phyloP scores from a whole-genome alignment of 2,888 invertebrate species.

The Epsilonema sp. region DNA sequence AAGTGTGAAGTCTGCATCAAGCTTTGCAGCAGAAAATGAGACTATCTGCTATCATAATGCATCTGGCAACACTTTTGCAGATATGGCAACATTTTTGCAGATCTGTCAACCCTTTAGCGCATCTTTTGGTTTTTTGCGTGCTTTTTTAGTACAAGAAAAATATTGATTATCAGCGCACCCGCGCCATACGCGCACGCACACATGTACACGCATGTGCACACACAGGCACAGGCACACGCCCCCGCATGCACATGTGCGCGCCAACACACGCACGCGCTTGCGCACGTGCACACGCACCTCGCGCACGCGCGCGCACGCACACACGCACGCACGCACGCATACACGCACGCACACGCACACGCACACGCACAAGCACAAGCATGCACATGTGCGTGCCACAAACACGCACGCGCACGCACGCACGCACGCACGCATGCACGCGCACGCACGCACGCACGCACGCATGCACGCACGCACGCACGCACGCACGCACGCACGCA shows the following conservation, averaged over 20 bases:
- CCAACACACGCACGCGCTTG: neutral
- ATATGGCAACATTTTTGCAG: no score
- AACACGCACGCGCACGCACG: neutral
- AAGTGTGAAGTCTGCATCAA: no score
- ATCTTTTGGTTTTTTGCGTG: no score
- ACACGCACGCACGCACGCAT: conserved; percentile 1
- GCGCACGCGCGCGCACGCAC: conserved; percentile 1
- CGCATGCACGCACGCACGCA: neutral
- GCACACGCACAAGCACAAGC: conserved; percentile 1
- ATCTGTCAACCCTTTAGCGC: no score
- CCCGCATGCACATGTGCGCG: neutral
- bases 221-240: neutral
- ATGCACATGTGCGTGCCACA: no score
- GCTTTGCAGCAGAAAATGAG: no score
- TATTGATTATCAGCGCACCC: no score
- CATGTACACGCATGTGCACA: neutral
- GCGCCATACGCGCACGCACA: neutral
- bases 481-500: neutral
- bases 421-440: neutral
- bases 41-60: no score
- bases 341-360: neutral
- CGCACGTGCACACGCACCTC: conserved; percentile 1
- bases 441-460: neutral
- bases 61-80: no score
- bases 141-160: no score